phyloP scores from a whole-genome alignment of 2,113 vertebrate genomes.

The Ailuropoda melanoleuca region DNA sequence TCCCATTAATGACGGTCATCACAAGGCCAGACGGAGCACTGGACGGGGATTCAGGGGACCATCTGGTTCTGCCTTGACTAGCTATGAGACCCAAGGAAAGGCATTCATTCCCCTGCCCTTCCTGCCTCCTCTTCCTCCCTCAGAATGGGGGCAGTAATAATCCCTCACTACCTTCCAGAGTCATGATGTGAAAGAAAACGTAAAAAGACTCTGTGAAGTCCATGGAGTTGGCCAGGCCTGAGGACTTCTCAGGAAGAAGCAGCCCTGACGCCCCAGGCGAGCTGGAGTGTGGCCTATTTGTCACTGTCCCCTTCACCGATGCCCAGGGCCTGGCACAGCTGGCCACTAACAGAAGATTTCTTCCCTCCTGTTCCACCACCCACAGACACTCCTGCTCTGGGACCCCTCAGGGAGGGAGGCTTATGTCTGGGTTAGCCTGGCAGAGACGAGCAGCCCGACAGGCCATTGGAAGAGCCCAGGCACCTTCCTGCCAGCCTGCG shows the following conservation, averaged over 20 bases:
- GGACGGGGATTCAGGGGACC: background rate
- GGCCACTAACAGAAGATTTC: background rate
- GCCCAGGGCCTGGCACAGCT: background rate
- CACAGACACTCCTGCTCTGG: background rate
- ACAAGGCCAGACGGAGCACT: background rate
- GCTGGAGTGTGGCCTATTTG: rapidly evolving
- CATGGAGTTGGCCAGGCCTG: background rate
- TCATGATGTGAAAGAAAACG: background rate
- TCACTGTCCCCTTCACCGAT: background rate
- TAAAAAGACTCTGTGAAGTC: background rate
- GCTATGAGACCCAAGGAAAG: background rate
- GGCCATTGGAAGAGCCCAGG: background rate
- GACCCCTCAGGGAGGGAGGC: background rate
- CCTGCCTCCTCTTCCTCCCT: background rate
- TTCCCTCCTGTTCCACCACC: rapidly evolving
- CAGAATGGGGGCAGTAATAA: background rate
- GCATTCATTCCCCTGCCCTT: background rate
- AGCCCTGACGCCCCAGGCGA: background rate
- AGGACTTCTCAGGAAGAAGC: background rate
- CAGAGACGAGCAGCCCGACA: rapidly evolving
- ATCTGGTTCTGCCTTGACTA: background rate
- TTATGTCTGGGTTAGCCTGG: background rate
- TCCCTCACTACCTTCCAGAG: background rate
- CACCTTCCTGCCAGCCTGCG: background rate
- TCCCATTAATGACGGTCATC: background rate